These are phyloP conservation scores for Chrysochloris asiatica DNA, from an alignment of 2,113 vertebrate genomes.

Conservation along the genomic window DNA sequence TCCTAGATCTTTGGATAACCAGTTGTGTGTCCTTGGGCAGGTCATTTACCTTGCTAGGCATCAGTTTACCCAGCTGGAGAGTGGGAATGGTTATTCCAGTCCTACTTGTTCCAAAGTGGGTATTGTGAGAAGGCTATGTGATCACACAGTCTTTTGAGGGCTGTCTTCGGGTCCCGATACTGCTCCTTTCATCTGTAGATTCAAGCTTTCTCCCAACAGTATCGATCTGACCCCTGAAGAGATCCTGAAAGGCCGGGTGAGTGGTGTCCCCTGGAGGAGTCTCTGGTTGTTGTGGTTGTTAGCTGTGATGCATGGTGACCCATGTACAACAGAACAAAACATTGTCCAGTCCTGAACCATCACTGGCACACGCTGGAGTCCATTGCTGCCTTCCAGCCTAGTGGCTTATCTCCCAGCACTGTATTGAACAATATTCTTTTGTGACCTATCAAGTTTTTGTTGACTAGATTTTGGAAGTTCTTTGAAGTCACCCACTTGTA, in stretches of 20 bases:
- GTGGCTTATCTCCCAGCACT: neutral
- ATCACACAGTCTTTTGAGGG: no score
- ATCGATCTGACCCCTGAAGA: neutral
- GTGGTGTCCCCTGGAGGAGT: neutral
- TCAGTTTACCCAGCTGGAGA: neutral
- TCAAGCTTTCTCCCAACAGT: neutral
- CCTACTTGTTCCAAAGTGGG: neutral
- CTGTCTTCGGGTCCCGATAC: fast-evolving
- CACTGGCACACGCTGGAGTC: neutral
- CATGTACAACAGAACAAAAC: neutral
- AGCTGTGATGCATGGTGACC: neutral
- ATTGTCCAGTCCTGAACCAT: neutral
- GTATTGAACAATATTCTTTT: neutral
- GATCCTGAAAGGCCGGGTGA: neutral
- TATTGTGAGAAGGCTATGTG: neutral
- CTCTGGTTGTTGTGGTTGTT: neutral
- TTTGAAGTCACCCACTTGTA: neutral
- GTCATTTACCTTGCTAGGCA: neutral
- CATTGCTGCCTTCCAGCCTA: neutral
- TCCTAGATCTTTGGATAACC: neutral
- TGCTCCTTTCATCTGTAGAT: neutral
- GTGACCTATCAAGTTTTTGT: neutral
- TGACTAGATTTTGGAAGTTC: neutral
- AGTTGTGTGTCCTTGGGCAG: neutral
- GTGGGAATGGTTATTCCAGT: no score